Evolutionary conservation across 2,797 vertebrate genomes (phyloP).

Genomic region (Apogon hyalosoma): DNA sequence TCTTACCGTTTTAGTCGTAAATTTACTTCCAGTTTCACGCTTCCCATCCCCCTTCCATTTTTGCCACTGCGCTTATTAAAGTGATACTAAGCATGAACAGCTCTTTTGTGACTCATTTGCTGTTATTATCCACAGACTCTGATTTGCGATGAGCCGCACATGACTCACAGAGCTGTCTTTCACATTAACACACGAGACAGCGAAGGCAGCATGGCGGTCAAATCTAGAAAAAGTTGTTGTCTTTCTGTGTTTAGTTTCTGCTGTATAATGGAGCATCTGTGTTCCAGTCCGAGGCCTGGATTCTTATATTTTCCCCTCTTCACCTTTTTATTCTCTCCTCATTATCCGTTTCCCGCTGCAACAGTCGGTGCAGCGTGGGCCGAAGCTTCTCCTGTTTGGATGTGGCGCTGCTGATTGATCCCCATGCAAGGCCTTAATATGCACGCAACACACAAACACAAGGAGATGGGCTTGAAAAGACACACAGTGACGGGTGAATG

Average conservation of each 20-base stretch:
- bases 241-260: neutral
- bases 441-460: neutral
- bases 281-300: neutral
- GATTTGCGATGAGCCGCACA: conserved; percentile 26
- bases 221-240: neutral
- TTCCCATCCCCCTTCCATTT: neutral
- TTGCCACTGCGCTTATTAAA: neutral
- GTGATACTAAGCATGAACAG: conserved; percentile 11
- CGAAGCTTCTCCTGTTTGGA: conserved; percentile 22
- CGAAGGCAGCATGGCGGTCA: neutral
- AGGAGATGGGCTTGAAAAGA: conserved; percentile 2
- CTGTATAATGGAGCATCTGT: neutral
- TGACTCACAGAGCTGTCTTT: conserved; percentile 43
- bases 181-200: neutral
- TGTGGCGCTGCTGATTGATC: conserved; percentile 34
- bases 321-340: conserved; percentile 7
- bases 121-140: conserved; percentile 13
- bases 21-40: conserved; percentile 4
- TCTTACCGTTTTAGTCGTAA: neutral
- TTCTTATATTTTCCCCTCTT: conserved; percentile 10
- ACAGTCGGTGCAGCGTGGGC: conserved; percentile 28
- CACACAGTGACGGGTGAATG: neutral
- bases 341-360: neutral
- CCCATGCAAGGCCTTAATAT: neutral
- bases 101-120: conserved; percentile 44